phyloP scores from a whole-genome alignment of 2,113 vertebrate species.

The Oncorhynchus kisutch region DNA sequence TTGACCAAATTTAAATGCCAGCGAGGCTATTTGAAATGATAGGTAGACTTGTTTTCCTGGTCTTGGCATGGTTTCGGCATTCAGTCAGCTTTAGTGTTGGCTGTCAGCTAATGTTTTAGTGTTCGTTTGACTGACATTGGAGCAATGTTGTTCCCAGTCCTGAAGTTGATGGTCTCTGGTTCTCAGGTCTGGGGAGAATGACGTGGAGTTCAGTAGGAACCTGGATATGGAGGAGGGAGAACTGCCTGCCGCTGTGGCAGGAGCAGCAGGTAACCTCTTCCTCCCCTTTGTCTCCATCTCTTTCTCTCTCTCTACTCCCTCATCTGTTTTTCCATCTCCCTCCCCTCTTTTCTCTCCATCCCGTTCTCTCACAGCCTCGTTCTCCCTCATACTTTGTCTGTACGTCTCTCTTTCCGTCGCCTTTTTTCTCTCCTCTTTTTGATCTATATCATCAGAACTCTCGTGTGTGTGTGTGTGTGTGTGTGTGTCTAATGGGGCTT shows the following conservation, averaged over 20 bases:
- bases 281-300: background rate
- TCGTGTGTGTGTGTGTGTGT: background rate
- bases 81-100: no score
- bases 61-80: no score
- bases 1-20: no score
- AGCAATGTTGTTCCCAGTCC: background rate
- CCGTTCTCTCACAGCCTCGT: no score
- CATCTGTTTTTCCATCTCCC: background rate
- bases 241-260: slow-evolving; percentile 84
- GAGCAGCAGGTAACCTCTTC: slow-evolving; percentile 78
- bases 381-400: background rate
- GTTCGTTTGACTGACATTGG: no score
- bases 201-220: slow-evolving; percentile 90
- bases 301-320: background rate
- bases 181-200: slow-evolving; percentile 66
- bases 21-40: no score
- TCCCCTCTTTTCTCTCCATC: no score
- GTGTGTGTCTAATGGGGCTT: background rate
- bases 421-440: background rate
- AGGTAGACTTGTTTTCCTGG: no score
- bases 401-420: background rate
- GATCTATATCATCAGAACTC: no score
- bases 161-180: background rate
- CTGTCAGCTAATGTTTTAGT: no score
- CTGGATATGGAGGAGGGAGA: slow-evolving; percentile 96